Evolutionary conservation across 2,113 vertebrate genomes (phyloP).

Genomic region (Neotoma lepida): DNA sequence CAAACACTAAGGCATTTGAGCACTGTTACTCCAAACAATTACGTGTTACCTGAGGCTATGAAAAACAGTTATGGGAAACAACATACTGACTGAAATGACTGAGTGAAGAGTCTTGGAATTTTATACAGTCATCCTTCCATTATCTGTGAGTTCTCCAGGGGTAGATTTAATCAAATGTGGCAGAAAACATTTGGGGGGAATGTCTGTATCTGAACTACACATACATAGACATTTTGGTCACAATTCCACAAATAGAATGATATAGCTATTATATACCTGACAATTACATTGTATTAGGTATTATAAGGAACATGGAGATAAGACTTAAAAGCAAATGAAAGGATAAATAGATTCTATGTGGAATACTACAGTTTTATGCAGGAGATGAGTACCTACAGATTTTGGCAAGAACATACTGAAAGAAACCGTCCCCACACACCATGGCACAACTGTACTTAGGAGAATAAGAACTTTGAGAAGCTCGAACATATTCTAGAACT

Average conservation of each 20-base stretch:
- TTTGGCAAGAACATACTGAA: background rate
- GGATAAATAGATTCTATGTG: background rate
- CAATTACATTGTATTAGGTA: background rate
- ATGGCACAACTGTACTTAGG: background rate
- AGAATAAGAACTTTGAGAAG: slow-evolving; percentile 35
- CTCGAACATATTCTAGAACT: slow-evolving; percentile 33
- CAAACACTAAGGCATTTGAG: background rate
- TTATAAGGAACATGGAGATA: background rate
- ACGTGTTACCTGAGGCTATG: background rate
- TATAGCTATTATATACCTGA: background rate
- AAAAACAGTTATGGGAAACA: background rate
- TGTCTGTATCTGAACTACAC: background rate
- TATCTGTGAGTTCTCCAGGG: background rate
- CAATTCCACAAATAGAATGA: background rate
- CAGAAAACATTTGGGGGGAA: background rate
- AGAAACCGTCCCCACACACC: background rate
- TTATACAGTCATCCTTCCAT: background rate
- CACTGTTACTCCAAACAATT: background rate
- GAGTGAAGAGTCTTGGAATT: background rate
- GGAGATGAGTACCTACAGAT: background rate
- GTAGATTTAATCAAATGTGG: background rate
- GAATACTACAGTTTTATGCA: background rate
- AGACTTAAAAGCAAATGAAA: background rate
- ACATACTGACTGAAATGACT: slow-evolving; percentile 34
- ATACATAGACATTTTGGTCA: background rate